Conservation (phyloP, 1,140 invertebrate species). For the Pygmarrhopalites habei region DNA sequence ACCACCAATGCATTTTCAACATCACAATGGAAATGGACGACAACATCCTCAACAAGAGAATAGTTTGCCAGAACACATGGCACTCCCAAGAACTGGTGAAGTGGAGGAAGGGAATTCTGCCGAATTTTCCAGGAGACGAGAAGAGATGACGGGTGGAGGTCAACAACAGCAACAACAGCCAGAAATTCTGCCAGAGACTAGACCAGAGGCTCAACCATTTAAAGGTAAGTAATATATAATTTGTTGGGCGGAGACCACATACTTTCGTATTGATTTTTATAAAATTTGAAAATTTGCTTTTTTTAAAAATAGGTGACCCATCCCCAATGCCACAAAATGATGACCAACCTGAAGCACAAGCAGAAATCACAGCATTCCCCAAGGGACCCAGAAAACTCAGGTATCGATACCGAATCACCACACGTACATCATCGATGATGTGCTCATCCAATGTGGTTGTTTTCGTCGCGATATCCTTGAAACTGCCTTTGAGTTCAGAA, state of each 20-base stretch:
- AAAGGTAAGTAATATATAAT: slow-evolving; percentile 9
- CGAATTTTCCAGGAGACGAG: not conserved
- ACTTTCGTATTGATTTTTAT: not conserved
- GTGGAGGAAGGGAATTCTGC: not conserved
- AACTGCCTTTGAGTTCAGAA: no score
- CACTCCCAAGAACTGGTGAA: slow-evolving; percentile 12
- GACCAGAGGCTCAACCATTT: not conserved
- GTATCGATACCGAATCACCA: no score
- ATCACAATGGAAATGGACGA: slow-evolving; percentile 5
- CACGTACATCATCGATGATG: no score
- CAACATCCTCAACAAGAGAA: slow-evolving; percentile 4
- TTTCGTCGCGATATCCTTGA: no score
- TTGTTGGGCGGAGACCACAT: not conserved
- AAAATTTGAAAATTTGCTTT: slow-evolving; percentile 5
- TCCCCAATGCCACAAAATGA: slow-evolving; percentile 46
- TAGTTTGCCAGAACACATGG: not conserved
- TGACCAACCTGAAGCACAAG: slow-evolving; percentile 39
- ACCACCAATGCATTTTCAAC: not conserved
- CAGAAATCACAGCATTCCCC: slow-evolving; percentile 56
- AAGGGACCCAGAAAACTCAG: slow-evolving; percentile 66
- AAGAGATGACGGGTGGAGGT: no score
- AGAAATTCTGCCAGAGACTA: not conserved
- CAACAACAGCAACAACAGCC: not conserved
- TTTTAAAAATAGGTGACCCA: slow-evolving; percentile 8
- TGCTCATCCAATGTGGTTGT: no score